These are phyloP conservation scores for Neogale vison DNA, from an alignment of 2,113 vertebrate species.

Conservation along the genomic window DNA sequence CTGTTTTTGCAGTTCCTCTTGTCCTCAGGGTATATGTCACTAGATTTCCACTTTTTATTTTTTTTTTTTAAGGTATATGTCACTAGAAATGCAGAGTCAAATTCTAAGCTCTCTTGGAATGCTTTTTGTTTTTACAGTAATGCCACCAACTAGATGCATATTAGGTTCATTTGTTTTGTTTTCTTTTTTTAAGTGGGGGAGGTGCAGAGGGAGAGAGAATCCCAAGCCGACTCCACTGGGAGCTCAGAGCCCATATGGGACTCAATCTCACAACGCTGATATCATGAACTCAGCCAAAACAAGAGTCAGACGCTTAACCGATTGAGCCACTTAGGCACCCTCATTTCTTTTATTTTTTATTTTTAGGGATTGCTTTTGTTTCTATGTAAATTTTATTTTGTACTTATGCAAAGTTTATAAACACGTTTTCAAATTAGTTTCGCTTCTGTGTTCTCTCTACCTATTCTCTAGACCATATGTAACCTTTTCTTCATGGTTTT, in stretches of 20 bases:
- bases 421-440: not conserved
- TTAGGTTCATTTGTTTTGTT: not conserved
- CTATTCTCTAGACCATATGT: not conserved
- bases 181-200: not conserved
- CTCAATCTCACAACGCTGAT: not conserved
- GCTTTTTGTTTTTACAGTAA: not conserved
- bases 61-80: too few relatives aligned
- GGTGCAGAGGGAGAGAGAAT: not conserved
- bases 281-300: not conserved
- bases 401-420: not conserved
- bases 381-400: not conserved
- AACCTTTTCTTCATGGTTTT: not conserved
- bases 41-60: too few relatives aligned
- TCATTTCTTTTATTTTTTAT: not conserved
- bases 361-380: not conserved
- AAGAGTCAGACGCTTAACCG: not conserved
- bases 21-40: not conserved
- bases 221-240: too few relatives aligned
- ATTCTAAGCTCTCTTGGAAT: not conserved
- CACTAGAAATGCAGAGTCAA: not conserved
- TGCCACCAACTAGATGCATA: not conserved
- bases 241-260: not conserved
- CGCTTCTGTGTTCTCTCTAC: not conserved
- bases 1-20: constrained; percentile 13
- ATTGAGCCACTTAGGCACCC: not conserved